These are phyloP conservation scores for Neodon shergylaensis DNA, from an alignment of 2,113 vertebrate species.

Conservation along the genomic window DNA sequence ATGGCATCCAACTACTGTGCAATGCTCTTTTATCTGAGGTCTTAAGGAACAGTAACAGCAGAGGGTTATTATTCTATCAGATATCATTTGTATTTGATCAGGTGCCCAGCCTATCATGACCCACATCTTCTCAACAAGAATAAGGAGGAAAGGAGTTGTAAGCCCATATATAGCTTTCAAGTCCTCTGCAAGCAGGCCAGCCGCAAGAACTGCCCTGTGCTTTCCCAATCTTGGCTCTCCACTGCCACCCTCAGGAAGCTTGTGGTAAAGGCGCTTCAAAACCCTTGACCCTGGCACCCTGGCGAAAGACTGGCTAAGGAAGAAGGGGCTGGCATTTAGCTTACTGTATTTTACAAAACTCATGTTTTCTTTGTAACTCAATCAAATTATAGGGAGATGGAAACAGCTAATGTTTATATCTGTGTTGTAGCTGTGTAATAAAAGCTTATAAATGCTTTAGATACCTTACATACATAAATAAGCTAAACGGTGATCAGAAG, in stretches of 20 bases:
- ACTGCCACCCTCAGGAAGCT: conserved; percentile 39
- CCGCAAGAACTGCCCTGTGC: fast-evolving
- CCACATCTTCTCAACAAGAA: conserved; percentile 45
- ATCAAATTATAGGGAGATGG: background rate
- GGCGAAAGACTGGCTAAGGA: background rate
- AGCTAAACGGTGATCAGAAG: background rate
- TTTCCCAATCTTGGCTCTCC: background rate
- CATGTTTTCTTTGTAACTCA: background rate
- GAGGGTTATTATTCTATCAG: conserved; percentile 22
- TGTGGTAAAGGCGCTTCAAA: background rate
- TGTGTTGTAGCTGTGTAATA: background rate
- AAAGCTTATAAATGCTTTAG: background rate
- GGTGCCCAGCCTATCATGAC: conserved; percentile 19
- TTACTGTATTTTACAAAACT: background rate
- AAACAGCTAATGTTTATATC: conserved; percentile 33
- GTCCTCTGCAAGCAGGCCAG: fast-evolving
- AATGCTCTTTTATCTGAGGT: conserved; percentile 8
- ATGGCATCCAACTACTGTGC: background rate
- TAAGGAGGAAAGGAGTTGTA: conserved; percentile 24
- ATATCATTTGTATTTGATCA: conserved; percentile 45
- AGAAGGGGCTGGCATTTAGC: background rate
- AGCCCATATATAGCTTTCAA: background rate
- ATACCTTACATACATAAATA: background rate
- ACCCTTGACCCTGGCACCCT: no score
- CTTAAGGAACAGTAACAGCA: conserved; percentile 45